Evolutionary conservation across 2,888 invertebrate species (phyloP).

Genomic region (Pilophorus perplexus): DNA sequence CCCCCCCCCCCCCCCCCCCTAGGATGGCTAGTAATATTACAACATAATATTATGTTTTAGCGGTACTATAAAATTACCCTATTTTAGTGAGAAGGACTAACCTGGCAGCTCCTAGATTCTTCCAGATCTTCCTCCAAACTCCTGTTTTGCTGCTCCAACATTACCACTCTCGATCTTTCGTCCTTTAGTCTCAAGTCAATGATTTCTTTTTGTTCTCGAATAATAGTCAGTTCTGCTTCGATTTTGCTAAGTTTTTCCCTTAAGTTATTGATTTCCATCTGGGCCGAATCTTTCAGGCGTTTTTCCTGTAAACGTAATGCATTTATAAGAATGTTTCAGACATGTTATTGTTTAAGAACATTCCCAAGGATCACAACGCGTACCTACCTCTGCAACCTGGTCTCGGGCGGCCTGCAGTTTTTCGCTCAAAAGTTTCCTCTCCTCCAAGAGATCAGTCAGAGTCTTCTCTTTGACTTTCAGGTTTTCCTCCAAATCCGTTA

Average conservation of each 20-base stretch:
- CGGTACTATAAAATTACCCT: no score
- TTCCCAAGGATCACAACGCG: no score
- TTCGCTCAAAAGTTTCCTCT: constrained; percentile 61
- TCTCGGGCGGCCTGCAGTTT: constrained; percentile 62
- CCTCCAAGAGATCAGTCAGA: constrained; percentile 57
- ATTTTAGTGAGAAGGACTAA: no score
- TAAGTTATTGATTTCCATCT: constrained; percentile 49
- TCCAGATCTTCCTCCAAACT: constrained; percentile 57
- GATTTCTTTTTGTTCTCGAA: constrained; percentile 57
- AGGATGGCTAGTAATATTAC: no score
- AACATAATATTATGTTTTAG: no score
- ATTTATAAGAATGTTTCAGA: no score
- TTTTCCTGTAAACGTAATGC: constrained; percentile 48
- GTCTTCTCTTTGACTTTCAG: constrained; percentile 53
- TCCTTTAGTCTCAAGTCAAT: constrained; percentile 58
- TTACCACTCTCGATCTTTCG: constrained; percentile 55
- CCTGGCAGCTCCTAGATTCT: constrained; percentile 50
- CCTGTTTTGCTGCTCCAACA: constrained; percentile 59
- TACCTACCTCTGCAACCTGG: constrained; percentile 59
- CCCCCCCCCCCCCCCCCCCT: no score
- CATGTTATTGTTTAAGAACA: no score
- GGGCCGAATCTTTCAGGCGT: constrained; percentile 49
- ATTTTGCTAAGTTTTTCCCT: constrained; percentile 50
- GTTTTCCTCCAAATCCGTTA: constrained; percentile 52
- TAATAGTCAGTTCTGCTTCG: constrained; percentile 54